Conservation (phyloP, 1,140 invertebrate genomes). For the Brachionus rotundiformis region DNA sequence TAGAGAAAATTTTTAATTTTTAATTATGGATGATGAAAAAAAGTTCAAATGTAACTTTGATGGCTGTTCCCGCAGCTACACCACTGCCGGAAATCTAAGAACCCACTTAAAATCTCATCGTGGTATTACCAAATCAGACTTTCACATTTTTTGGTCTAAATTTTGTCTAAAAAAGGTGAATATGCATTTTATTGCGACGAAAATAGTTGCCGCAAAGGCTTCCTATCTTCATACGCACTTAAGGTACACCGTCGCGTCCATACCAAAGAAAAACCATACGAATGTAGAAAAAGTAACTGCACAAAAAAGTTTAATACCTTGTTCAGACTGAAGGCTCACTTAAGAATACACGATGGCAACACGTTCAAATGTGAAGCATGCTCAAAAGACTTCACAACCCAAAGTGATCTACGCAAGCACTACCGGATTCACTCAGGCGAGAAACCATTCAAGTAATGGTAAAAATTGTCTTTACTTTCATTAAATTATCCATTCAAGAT, state of each 20-base stretch:
- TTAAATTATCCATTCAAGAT: constrained; percentile 66
- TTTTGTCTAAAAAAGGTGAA: constrained; percentile 75
- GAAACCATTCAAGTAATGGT: constrained; percentile 71
- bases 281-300: constrained; percentile 75
- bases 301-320: constrained; percentile 90
- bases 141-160: too few relatives aligned
- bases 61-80: constrained; percentile 84
- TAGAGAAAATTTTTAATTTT: constrained; percentile 4
- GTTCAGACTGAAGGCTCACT: constrained; percentile 86
- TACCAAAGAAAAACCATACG: constrained; percentile 88
- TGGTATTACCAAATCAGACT: constrained; percentile 74
- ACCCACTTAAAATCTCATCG: constrained; percentile 94
- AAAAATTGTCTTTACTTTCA: constrained; percentile 63
- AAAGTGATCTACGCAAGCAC: constrained; percentile 90
- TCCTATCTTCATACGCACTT: constrained; percentile 86
- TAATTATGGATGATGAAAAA: constrained; percentile 41
- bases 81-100: constrained; percentile 86
- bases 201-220: constrained; percentile 83
- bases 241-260: constrained; percentile 92
- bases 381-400: constrained; percentile 86
- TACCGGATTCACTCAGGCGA: constrained; percentile 86
- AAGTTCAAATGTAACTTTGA: constrained; percentile 76
- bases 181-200: constrained; percentile 88
- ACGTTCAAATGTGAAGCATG: constrained; percentile 91
- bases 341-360: constrained; percentile 85